Evolutionary conservation across 2,113 vertebrate genomes (phyloP), one percentile per base, ranked within the genome.

Genomic region (Varanus salvator): DNA sequence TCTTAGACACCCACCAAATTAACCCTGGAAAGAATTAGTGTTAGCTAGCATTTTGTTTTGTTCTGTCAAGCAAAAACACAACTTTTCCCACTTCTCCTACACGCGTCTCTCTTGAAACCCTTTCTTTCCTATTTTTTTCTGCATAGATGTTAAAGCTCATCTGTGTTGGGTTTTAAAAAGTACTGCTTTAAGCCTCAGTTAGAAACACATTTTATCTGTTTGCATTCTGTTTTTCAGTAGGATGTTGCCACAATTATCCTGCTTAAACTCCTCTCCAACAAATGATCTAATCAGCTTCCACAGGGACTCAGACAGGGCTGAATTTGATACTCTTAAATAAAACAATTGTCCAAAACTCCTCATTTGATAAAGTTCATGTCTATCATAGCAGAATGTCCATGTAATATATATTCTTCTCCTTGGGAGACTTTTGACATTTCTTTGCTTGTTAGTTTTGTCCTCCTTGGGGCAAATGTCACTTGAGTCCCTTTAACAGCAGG

Each of bases 391-490:
- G 66, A 82, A 86, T 8, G 25, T 3, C 34, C 88, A 54, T 6
- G 68, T 57, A 92, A 57, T 44, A 89, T 31, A 74, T 64, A 15
- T 50, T 50, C 72, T 88, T 93, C 44, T 95, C 57, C 76, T 88
- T 87, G 77, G 80, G 87, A 94, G 93, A 80, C 29, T 77, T 94
- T 91, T 93, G 85, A 91, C 89, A 93, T 94, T 93, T 93, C 74
- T 27, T 52, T 91, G 86, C 71, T 88, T 34, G n/a, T 90, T 95
- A 91, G 54, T 5, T 0, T 93, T 89, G 90, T 88, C 80, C 75
- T 93, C 91, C 86, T 88, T 93, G 57, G 82, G 93, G 88, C 84
- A 93, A 90, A 93, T 93, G 88, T 92, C 88, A 92, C 89, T 90
- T 69, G 89, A 91, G 95, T 88, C 72, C 84, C 92, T n/a, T 75